Base-by-base conservation (phyloP, 2,797 vertebrate species). In the Hemibagrus guttatus region DNA sequence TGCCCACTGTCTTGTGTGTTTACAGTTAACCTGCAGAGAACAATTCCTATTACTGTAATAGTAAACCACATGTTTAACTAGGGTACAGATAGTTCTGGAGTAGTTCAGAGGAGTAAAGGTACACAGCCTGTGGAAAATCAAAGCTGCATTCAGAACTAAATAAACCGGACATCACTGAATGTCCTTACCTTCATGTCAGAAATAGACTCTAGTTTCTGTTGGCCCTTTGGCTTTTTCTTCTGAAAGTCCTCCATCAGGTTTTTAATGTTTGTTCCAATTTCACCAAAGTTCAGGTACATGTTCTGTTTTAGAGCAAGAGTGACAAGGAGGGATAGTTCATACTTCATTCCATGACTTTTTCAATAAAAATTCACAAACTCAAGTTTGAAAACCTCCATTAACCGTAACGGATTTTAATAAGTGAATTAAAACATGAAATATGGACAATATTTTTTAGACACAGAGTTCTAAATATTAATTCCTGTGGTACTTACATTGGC, bases 211-310 rank as follows among this genome's bases (percentile, higher is more conserved):
- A 99, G 94, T 89, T 96, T 99, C 94, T 99, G 97, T 83, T 99
- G 97, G 46, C 93, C 98, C 91, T 99, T 99, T 0, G 98, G 98
- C 66, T 95, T 98, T 92, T 96, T 98, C 94, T 96, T 98, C 94
- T 99, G 98, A 90, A 99, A 99, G 89, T 99, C 98, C 88, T 99
- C 98, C 98, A 99, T 99, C 71, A 99, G 95, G 90, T 98, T 99
- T 93, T 98, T 99, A 90, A 99, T 99, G 93, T 99, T 99, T 87
- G 96, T 98, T 89, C 98, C 98, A 1, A 99, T 99, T 89, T 99
- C 98, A 0, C 97, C 98, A 0, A 99, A 99, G 94, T 99, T 99
- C 92, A 99, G 93, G 93, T 99, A 99, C 95, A 99, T 95, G 93
- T 99, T 99, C 98, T 99, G 91, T 72, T 52, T 84, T 49, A 63